Evolutionary conservation across 2,888 invertebrate species (phyloP).

Genomic region (Aphidoletes aphidimyza): DNA sequence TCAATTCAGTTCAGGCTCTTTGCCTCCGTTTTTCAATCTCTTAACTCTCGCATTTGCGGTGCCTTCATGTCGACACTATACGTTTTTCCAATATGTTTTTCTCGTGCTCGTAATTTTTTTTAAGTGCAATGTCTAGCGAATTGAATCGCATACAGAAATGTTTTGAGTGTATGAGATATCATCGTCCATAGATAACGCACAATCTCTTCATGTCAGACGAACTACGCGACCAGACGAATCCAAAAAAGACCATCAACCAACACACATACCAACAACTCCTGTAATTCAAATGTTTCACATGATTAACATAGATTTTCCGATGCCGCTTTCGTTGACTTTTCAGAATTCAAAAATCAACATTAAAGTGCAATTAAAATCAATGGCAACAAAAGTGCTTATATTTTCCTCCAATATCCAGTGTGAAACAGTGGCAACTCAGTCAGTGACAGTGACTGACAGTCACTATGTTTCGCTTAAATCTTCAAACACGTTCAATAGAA

Average conservation of each 20-base stretch:
- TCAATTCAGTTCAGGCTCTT: background rate
- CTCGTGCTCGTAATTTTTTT: background rate
- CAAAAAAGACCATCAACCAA: too few species aligned
- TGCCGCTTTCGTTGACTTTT: background rate
- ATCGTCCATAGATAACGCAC: constrained; percentile 41
- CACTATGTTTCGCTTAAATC: background rate
- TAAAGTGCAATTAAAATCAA: constrained; percentile 19
- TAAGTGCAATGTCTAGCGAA: constrained; percentile 3
- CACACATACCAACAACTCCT: too few species aligned
- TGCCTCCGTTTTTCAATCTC: background rate
- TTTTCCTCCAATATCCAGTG: background rate
- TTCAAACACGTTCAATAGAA: too few species aligned
- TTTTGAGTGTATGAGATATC: background rate
- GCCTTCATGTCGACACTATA: too few species aligned
- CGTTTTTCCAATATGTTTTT: background rate
- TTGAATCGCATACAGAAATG: constrained; percentile 12
- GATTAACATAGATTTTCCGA: background rate
- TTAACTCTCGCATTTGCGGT: background rate
- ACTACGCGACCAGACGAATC: too few species aligned
- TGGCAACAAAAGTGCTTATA: background rate
- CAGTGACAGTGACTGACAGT: background rate
- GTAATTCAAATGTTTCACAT: background rate
- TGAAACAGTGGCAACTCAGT: background rate
- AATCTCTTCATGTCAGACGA: constrained; percentile 5
- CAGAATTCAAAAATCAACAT: background rate